phyloP scores from a whole-genome alignment of 2,888 invertebrate species.

The Sphaerophoria taeniata region DNA sequence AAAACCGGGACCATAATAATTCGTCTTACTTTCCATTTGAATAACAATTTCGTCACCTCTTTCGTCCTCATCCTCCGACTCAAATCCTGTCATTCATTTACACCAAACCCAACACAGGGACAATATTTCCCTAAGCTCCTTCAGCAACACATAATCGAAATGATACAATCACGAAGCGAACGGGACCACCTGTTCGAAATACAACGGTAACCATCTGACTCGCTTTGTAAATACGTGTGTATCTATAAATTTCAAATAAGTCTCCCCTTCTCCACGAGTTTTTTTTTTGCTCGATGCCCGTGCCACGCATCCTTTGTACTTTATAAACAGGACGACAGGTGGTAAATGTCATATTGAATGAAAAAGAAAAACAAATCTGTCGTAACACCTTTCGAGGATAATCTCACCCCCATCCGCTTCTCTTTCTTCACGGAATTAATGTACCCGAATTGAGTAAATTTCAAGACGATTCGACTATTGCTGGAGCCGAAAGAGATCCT shows the following conservation, averaged over 20 bases:
- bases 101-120: neutral
- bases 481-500: slow-evolving; percentile 8
- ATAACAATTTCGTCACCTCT: slow-evolving; percentile 53
- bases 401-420: slow-evolving; percentile 30
- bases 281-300: neutral
- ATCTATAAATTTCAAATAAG: slow-evolving; percentile 67
- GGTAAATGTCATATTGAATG: slow-evolving; percentile 48
- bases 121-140: slow-evolving; percentile 55
- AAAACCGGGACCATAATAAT: slow-evolving; percentile 45
- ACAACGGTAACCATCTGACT: slow-evolving; percentile 43
- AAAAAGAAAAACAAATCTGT: slow-evolving; percentile 44
- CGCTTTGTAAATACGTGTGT: slow-evolving; percentile 58
- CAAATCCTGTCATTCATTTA: slow-evolving; percentile 1
- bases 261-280: neutral
- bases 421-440: neutral
- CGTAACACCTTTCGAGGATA: slow-evolving; percentile 58
- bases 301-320: neutral
- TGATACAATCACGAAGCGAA: slow-evolving; percentile 44
- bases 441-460: slow-evolving; percentile 8
- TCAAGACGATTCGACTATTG: neutral
- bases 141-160: slow-evolving; percentile 55
- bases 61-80: slow-evolving; percentile 13
- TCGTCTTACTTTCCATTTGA: slow-evolving; percentile 55
- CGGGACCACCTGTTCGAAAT: slow-evolving; percentile 52
- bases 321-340: slow-evolving; percentile 44